Evolutionary conservation across 2,113 vertebrate species (phyloP), one percentile per base, ranked within the genome.

Genomic region (Brienomyrus longianalis): DNA sequence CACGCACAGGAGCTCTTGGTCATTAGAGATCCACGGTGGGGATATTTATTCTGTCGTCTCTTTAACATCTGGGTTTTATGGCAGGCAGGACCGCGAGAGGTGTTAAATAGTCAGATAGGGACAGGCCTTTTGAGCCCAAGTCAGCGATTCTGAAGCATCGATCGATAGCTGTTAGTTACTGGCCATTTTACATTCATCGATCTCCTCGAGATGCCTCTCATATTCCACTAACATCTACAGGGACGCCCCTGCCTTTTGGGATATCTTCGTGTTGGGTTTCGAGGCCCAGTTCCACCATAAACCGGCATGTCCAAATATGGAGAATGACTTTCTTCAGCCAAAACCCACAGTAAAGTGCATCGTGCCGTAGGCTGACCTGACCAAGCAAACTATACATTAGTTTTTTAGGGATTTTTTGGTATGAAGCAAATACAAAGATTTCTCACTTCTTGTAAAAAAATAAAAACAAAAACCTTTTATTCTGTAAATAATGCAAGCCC

Each of bases 151-250:
- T 90, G 92, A 90, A 90, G 91, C 91, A 94, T 95, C 94, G 92
- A 95, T 95, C 95, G 56, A 89, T 93, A 90, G 93, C 93, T 95
- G 94, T 95, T 95, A 95, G 92, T 92, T 91, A 90, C 93, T 93
- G 94, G 94, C 92, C 92, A 91, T 91, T 91, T 95, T 94, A 93
- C 93, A 94, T 91, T 84, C 90, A 94, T 93, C 91, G 93, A 95
- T 93, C 91, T 93, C 88, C 93, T 88, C n/a, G 17, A 87, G 50
- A 21, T 17, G 31, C 23, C 50, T 17, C 83, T 5, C 45, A 43
- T 11, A 84, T 48, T 48, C 9, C 19, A 48, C 39, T 45, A 84
- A 48, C 45, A 84, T 84, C 83, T 45, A 8, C 83, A 1, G 45
- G 21, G 83, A 45, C 10, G 1, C 62, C 62, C 62, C 62, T 11